A percentile compares a stretch with the other conserved stretches of the same genome.
Conservation (phyloP, 2,113 vertebrate genomes). For the Aix galericulata region DNA sequence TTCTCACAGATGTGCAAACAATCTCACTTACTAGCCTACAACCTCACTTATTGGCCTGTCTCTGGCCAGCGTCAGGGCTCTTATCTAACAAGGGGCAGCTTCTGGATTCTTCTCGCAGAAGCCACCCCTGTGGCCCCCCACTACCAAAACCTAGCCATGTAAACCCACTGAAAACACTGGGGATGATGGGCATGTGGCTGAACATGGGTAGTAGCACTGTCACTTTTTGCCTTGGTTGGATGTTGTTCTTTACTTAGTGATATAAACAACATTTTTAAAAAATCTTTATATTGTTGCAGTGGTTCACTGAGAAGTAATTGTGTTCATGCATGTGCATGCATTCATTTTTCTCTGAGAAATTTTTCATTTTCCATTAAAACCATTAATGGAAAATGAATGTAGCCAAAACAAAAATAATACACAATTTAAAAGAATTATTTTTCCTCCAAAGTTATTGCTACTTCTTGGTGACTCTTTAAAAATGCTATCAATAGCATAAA, state of each 20-base stretch:
- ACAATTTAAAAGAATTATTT: neutral
- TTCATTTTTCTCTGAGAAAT: neutral
- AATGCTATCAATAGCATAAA: neutral
- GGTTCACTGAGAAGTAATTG: neutral
- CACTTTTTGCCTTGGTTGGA: neutral
- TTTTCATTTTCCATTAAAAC: neutral
- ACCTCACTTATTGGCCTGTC: too few relatives aligned
- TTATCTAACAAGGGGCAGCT: too few relatives aligned
- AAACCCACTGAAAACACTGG: neutral
- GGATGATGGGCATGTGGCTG: neutral
- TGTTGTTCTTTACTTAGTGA: neutral
- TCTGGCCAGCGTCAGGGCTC: too few relatives aligned
- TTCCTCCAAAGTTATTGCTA: fast-evolving
- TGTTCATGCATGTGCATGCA: fast-evolving
- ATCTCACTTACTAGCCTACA: too few relatives aligned
- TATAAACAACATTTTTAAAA: neutral
- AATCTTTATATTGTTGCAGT: neutral
- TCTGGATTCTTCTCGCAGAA: too few relatives aligned
- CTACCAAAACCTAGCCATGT: too few relatives aligned
- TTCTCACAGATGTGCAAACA: too few relatives aligned
- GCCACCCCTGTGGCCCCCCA: too few relatives aligned
- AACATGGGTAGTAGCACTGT: fast-evolving
- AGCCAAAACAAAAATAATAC: neutral
- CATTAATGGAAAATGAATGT: neutral
- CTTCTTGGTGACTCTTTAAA: neutral